Base-by-base conservation (phyloP, 2,797 vertebrate genomes). In the Sorex maritimensis region DNA sequence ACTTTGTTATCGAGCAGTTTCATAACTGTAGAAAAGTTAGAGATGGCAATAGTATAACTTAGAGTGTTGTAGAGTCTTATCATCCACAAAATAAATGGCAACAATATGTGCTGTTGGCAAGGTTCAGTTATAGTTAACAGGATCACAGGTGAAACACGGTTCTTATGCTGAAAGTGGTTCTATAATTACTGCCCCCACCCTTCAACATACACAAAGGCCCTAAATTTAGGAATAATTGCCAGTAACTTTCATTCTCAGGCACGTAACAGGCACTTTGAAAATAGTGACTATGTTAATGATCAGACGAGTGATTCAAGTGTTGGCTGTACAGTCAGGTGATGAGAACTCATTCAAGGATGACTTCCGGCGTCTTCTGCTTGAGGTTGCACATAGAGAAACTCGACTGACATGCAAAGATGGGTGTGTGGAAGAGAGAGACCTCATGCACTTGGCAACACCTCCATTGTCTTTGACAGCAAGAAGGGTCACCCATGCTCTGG, bases 31-130 rank as follows among this genome's bases (percentile, higher is more conserved):
- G 34, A 55, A 61, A 75, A 44, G 46, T 81, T 68, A 85, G n/a
- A 26, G 26, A 17, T 67, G n/a, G 12, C 73, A 61, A 68, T 11
- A 65, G 52, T 17, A 7, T 69, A 75, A 82, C 38, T 55, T 65
- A 58, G 52, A 90, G 61, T 71, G 5, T 61, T 79, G 26, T 63
- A 9, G 8, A 61, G 15, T 1, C 63, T 77, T 77, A 52, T 19
- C 55, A 58, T 15, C 14, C 8, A 15, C 46, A 69, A 91, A 85
- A 74, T 88, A 17, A 14, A 88, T 94, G 85, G 49, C 84, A 88
- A 49, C 34, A 13, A 17, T 9, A 6, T 24, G 28, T 41, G 9
- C n/a, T 69, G 10, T 73, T 65, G 38, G 71, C 44, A 41, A 78
- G 72, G 34, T 28, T 1, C 9, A 77, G 69, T 61, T 86, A 3